phyloP scores from a whole-genome alignment of 1,140 invertebrate genomes.

The Monochamus saltuarius region DNA sequence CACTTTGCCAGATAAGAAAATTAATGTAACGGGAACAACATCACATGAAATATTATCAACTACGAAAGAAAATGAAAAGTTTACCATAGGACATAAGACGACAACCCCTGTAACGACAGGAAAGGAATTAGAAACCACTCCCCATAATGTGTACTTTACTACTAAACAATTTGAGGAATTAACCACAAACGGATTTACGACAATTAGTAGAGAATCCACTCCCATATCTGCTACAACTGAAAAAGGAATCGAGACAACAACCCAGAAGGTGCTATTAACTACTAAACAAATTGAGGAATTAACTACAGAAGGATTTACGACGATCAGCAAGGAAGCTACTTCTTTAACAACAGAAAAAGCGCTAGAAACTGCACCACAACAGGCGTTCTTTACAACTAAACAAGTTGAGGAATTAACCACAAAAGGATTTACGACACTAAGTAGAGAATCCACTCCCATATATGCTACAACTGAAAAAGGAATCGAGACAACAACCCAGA shows the following conservation, averaged over 20 bases:
- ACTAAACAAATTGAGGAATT: slow-evolving; percentile 9
- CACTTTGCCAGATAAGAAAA: background rate
- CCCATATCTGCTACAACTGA: background rate
- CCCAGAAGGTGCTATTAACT: background rate
- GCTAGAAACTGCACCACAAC: slow-evolving; percentile 1
- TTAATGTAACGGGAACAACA: background rate
- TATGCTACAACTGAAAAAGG: background rate
- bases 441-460: background rate
- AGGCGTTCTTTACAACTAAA: slow-evolving; percentile 16
- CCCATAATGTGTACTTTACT: background rate
- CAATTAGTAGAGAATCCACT: slow-evolving; percentile 20
- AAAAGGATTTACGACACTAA: background rate
- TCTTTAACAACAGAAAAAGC: background rate
- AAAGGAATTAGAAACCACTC: slow-evolving; percentile 3
- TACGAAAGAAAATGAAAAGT: too few species aligned
- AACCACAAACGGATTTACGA: slow-evolving; percentile 16
- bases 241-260: background rate
- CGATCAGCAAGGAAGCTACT: background rate
- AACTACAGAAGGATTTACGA: background rate
- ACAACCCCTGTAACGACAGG: slow-evolving; percentile 4
- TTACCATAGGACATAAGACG: slow-evolving; percentile 12
- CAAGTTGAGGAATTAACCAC: slow-evolving; percentile 21
- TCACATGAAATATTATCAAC: background rate
- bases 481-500: slow-evolving; percentile 7
- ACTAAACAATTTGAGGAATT: slow-evolving; percentile 10